Conservation (phyloP, 1,140 invertebrate species). For the Aphelinus certus region DNA sequence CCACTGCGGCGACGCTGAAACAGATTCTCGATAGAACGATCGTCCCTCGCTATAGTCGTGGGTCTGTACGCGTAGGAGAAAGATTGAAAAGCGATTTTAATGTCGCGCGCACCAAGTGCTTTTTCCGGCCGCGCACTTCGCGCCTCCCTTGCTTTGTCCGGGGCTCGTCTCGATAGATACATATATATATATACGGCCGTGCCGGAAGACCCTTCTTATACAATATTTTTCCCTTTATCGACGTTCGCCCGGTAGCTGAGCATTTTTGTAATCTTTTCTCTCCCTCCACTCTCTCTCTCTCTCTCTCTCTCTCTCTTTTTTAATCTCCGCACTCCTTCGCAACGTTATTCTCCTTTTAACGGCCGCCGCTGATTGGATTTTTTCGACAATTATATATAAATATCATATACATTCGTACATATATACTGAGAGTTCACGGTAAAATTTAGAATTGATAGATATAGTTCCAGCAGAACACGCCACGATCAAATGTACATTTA, state of each 20-base stretch:
- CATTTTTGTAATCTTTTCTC: constrained; percentile 28
- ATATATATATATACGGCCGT: constrained; percentile 9
- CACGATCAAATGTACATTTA: too few relatives aligned
- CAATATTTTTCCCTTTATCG: constrained; percentile 33
- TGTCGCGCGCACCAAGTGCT: constrained; percentile 45
- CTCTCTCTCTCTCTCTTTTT: neutral
- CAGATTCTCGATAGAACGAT: constrained; percentile 25
- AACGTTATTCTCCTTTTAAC: too few relatives aligned
- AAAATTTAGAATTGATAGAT: too few relatives aligned
- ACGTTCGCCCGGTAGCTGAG: constrained; percentile 14
- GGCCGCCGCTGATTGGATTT: neutral
- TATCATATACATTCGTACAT: too few relatives aligned
- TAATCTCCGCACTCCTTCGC: neutral
- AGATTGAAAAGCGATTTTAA: constrained; percentile 49
- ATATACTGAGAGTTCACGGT: too few relatives aligned
- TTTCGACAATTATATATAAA: too few relatives aligned
- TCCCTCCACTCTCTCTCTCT: neutral
- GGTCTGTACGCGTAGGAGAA: too few relatives aligned
- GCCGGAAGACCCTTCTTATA: constrained; percentile 10
- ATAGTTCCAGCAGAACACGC: too few relatives aligned
- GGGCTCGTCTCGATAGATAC: constrained; percentile 5
- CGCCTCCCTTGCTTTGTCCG: neutral
- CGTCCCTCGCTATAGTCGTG: constrained; percentile 5
- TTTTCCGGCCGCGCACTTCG: constrained; percentile 34
- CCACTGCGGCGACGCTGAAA: neutral